Evolutionary conservation across 2,113 vertebrate genomes (phyloP).

Genomic region (Nesogale talazaci): DNA sequence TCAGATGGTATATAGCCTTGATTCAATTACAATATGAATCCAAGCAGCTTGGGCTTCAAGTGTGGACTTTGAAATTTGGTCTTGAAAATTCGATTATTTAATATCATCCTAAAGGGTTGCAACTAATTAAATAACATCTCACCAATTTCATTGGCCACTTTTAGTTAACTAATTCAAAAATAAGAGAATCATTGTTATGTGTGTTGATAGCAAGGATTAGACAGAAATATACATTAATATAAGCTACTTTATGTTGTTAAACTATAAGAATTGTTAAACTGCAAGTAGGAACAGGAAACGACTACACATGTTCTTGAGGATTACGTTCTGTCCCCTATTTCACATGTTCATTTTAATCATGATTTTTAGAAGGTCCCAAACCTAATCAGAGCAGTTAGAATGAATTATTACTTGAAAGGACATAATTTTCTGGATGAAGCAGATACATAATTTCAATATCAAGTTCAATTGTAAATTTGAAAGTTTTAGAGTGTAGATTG

Average conservation of each 20-base stretch:
- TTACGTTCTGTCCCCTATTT: background rate
- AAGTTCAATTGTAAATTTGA: background rate
- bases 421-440: constrained; percentile 22
- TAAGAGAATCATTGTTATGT: constrained; percentile 5
- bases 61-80: background rate
- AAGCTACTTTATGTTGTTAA: background rate
- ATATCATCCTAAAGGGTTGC: background rate
- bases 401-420: constrained; percentile 10
- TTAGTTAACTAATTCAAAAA: constrained; percentile 41
- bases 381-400: constrained; percentile 22
- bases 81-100: constrained; percentile 22
- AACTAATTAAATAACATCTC: constrained; percentile 56
- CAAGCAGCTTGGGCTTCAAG: constrained; percentile 35
- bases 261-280: constrained; percentile 35
- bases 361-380: constrained; percentile 46
- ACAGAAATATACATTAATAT: constrained; percentile 10
- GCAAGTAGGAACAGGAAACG: constrained; percentile 5
- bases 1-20: background rate
- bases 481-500: background rate
- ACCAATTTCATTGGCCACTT: constrained; percentile 22
- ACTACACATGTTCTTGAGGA: constrained; percentile 44
- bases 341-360: background rate
- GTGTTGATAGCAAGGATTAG: constrained; percentile 16
- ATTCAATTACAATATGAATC: constrained; percentile 66
- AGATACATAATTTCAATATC: constrained; percentile 10